Base-by-base conservation (phyloP, 2,113 vertebrate species). In the Syrrhaptes paradoxus region DNA sequence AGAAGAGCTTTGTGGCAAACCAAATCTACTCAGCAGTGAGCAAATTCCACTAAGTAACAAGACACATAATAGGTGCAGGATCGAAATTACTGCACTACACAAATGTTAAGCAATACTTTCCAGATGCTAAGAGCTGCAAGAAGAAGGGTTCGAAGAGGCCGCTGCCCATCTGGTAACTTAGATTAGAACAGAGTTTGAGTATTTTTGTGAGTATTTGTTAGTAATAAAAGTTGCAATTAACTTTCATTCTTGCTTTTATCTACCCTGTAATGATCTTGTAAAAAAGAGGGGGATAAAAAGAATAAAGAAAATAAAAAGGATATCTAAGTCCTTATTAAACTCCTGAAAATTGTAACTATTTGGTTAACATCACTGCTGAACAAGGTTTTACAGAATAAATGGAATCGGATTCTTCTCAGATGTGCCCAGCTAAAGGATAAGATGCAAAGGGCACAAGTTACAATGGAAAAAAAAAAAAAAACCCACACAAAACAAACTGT, bases 261-360 rank as follows among this genome's bases (percentile, higher is more conserved):
- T 16, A 43, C 6, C 2, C 51, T n/a, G 7, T 20, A 89, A 21
- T 17, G 32, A n/a, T 6, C 7, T 10, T 34, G 13, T 15, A 3
- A 18, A 29, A 19, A 70, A 46, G 21, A 17, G 46, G 46, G 46
- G 46, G 46, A 19, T 17, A 46, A 19, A 46, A 46, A 46, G 46
- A 18, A 24, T 31, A 16, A 16, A 2, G 7, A 11, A 6, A 48
- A 17, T 2, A 9, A 9, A 28, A 46, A 16, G 0, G 3, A 19
- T 31, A 45, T 11, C 5, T 6, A 20, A 76, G 11, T 72, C 51
- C 26, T 76, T 66, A 71, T 11, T n/a, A 28, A 72, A 63, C 7
- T 41, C 7, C 25, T 51, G 49, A 65, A 72, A 51, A 15, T 1
- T 32, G 0, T 61, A 52, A 57, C 18, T 45, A 19, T 10, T 52